Percentiles rank a stretch among this genome's conserved stretches.
phyloP scores from a whole-genome alignment of 2,888 invertebrate genomes.

The Allophyes oxyacanthae region DNA sequence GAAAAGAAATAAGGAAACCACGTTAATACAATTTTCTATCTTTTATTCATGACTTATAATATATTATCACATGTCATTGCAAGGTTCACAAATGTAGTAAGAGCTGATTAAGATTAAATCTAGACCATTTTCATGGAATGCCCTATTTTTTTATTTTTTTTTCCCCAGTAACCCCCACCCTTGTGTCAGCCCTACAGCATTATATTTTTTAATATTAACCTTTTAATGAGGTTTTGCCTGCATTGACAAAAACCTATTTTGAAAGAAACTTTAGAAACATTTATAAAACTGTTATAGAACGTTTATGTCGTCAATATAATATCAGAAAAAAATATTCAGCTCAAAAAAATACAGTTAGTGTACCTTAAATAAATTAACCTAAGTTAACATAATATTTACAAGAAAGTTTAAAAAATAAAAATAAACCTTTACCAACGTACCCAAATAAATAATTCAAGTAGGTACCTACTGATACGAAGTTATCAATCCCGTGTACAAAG shows the following conservation, averaged over 20 bases:
- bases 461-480: not conserved
- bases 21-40: conserved; percentile 1
- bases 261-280: no score
- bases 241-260: no score
- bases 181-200: no score
- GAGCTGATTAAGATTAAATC: conserved; percentile 1
- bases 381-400: conserved; percentile 44
- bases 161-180: no score
- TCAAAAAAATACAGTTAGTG: conserved; percentile 9
- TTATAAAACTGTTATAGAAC: not conserved
- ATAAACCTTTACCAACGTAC: conserved; percentile 34
- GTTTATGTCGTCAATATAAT: no score
- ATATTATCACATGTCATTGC: conserved; percentile 72
- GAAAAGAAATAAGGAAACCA: not conserved
- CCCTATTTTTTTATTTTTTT: not conserved
- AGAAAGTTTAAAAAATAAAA: conserved; percentile 7
- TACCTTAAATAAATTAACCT: conserved; percentile 37
- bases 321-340: not conserved
- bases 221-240: no score
- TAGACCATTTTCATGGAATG: not conserved
- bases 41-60: conserved; percentile 63
- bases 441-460: conserved; percentile 44
- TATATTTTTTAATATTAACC: no score
- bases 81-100: conserved; percentile 39
- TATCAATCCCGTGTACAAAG: conserved; percentile 1